A percentile compares a stretch with the other conserved stretches of the same genome.
Conservation (phyloP, 2,888 invertebrate genomes). For the Arrhopalites spinosus region DNA sequence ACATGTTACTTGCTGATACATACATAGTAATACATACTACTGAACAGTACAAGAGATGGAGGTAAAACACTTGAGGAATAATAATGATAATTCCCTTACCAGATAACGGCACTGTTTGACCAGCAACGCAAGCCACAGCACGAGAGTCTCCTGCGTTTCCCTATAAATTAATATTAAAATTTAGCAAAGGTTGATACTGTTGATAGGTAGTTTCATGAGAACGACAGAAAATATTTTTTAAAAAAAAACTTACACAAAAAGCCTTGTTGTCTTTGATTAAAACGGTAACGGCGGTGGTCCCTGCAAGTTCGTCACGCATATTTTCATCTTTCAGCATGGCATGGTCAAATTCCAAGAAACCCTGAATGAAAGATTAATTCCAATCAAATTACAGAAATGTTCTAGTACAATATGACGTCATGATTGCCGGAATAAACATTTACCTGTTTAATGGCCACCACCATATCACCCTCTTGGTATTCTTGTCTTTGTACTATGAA, state of each 20-base stretch:
- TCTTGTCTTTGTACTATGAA: conserved; percentile 81
- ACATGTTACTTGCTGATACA: no score
- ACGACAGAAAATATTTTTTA: neutral
- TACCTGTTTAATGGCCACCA: conserved; percentile 83
- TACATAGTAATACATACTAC: no score
- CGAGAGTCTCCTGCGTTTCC: conserved; percentile 98
- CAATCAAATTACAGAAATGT: neutral
- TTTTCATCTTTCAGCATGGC: conserved; percentile 88
- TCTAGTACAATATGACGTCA: neutral
- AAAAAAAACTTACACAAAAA: conserved; percentile 74
- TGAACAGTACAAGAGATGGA: no score
- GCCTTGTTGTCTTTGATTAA: conserved; percentile 81
- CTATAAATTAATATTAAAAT: conserved; percentile 60
- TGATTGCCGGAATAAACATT: neutral
- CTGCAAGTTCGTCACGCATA: conserved; percentile 89
- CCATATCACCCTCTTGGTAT: conserved; percentile 81
- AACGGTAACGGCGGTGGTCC: conserved; percentile 89
- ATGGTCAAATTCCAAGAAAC: conserved; percentile 88
- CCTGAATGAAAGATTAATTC: conserved; percentile 64
- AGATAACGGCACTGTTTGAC: conserved; percentile 75
- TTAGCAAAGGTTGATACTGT: no score
- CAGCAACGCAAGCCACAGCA: conserved; percentile 86
- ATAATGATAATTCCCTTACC: no score
- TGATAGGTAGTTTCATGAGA: no score
- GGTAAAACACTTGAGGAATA: no score